Evolutionary conservation across 2,888 invertebrate genomes (phyloP), one percentile per base, ranked within the genome.

Genomic region (Nymphalis c-album): DNA sequence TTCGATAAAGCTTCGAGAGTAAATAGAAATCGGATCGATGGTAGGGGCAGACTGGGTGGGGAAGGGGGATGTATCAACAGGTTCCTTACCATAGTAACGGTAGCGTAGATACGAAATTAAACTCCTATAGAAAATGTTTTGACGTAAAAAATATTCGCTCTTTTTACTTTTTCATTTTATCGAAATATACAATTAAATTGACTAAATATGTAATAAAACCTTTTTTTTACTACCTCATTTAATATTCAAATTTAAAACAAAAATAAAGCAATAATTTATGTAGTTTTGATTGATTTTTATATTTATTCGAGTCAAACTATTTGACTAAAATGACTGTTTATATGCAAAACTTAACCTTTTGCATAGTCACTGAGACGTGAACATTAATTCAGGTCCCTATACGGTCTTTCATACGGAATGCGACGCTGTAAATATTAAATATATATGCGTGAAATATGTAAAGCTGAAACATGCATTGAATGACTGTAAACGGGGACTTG

Each of bases 41-140:
- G 71, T 61, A 63, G 59, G 60, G 66, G 69, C 40, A 51, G 51
- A 51, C 40, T 13, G 62, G 63, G 67, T 58, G 70, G 58, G 58
- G 60, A 46, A 60, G 68, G 70, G 63, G 65, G 67, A 35, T 61
- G 69, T 70, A 77, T 81, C 85, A 84, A 84, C 84, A 84, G 83
- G 83, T 84, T 71, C 76, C 57, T 57, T 64, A 70, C 69, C 76
- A 78, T 78, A 75, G 80, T 77, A 77, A 80, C 77, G 70, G 74
- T 60, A 22, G 26, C 60, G 60, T 45, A 22, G 55, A 18, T 57
- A 57, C 57, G 18, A 18, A 57, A n/a, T 35, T 53, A 26, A 18
- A 57, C 40, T 57, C 35, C 48, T 22, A 50, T 48, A 8, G 40
- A 57, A 40, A 57, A 18, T 57, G 18, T 57, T 57, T 10, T 35